Conservation (phyloP, 2,113 vertebrate species). For the Malurus elegans region DNA sequence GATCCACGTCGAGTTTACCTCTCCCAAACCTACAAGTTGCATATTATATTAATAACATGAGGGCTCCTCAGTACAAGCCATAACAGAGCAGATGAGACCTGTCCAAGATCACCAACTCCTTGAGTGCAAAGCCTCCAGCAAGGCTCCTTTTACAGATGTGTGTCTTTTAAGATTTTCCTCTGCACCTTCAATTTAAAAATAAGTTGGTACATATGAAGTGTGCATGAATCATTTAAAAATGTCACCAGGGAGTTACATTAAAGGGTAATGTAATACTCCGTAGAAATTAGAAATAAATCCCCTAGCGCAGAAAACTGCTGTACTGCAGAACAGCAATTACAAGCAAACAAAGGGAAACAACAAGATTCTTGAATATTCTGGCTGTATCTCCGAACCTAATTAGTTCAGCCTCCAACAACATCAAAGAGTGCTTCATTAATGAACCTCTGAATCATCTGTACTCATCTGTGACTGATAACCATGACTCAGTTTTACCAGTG, state of each 20-base stretch:
- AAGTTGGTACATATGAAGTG: background rate
- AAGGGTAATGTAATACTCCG: background rate
- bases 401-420: slow-evolving; percentile 1
- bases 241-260: slow-evolving; percentile 16
- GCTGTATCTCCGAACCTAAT: background rate
- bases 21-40: background rate
- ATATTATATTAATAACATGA: background rate
- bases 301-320: background rate
- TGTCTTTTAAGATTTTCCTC: background rate
- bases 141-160: background rate
- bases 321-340: slow-evolving; percentile 33
- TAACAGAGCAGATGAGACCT: background rate
- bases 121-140: background rate
- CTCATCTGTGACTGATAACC: slow-evolving; percentile 55
- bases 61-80: background rate
- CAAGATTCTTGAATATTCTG: slow-evolving; percentile 28
- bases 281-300: slow-evolving; percentile 27
- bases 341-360: slow-evolving; percentile 40
- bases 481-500: slow-evolving; percentile 31
- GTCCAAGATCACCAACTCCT: accelerated
- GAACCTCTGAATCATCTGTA: slow-evolving; percentile 58
- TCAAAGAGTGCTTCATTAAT: slow-evolving; percentile 46
- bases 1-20: background rate
- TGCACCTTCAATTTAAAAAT: slow-evolving; percentile 4
- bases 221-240: slow-evolving; percentile 39